Conservation (phyloP, 2,113 vertebrate species). For the Pelusios castaneus region DNA sequence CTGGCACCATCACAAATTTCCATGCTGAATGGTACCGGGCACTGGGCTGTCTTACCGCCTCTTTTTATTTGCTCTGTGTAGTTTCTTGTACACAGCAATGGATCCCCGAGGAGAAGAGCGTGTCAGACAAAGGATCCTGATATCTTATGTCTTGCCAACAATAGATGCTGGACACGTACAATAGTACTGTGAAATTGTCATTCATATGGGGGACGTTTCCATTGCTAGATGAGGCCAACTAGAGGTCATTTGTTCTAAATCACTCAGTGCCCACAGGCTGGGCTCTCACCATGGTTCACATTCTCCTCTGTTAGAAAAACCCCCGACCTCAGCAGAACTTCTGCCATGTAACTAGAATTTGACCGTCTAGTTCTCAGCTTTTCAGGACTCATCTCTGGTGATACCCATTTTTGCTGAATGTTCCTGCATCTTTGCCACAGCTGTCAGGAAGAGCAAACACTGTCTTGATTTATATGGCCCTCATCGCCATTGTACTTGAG, state of each 20-base stretch:
- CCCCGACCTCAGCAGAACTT: fast-evolving
- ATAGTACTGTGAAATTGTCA: neutral
- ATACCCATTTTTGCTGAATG: constrained; percentile 9
- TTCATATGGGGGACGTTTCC: neutral
- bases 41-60: neutral
- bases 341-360: neutral
- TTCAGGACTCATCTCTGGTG: neutral
- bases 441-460: neutral
- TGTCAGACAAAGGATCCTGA: fast-evolving
- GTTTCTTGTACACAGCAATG: neutral
- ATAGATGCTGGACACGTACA: fast-evolving
- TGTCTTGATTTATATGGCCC: neutral
- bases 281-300: neutral
- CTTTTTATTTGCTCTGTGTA: neutral
- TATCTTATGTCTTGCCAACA: fast-evolving
- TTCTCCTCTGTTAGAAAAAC: neutral
- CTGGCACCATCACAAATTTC: fast-evolving
- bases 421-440: constrained; percentile 49
- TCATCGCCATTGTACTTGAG: neutral
- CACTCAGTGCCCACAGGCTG: neutral
- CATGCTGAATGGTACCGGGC: fast-evolving
- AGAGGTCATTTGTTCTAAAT: neutral
- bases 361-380: constrained; percentile 16
- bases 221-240: neutral
- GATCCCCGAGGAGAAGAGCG: fast-evolving